These are phyloP conservation scores for Tortrix viridana DNA, from an alignment of 2,888 invertebrate species.

Conservation along the genomic window DNA sequence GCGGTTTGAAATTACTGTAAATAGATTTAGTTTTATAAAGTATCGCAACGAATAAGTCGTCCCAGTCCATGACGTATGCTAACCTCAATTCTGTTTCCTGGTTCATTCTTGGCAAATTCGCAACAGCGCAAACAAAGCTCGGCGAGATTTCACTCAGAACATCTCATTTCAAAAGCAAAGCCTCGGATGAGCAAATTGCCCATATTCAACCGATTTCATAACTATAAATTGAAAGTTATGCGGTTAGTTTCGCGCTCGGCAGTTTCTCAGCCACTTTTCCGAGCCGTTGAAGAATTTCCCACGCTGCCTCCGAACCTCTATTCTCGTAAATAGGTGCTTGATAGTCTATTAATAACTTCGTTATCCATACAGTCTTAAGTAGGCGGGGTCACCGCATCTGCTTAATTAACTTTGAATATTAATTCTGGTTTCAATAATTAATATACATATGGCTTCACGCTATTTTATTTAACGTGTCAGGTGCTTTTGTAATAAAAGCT, in stretches of 20 bases:
- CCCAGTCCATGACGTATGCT: slow-evolving; percentile 22
- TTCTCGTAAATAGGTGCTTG: slow-evolving; percentile 36
- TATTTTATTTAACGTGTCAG: not conserved
- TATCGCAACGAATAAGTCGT: not conserved
- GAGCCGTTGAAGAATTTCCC: slow-evolving; percentile 54
- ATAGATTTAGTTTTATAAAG: too few species aligned
- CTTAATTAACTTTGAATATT: slow-evolving; percentile 31
- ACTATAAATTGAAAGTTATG: slow-evolving; percentile 46
- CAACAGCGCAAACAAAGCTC: slow-evolving; percentile 27
- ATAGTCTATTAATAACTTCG: slow-evolving; percentile 34
- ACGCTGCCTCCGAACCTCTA: slow-evolving; percentile 50
- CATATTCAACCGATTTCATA: slow-evolving; percentile 44
- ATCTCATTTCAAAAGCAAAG: slow-evolving; percentile 30
- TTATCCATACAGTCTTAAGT: slow-evolving; percentile 29
- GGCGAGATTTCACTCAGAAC: slow-evolving; percentile 22
- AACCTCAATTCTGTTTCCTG: slow-evolving; percentile 27
- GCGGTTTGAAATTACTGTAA: too few species aligned
- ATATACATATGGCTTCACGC: not conserved
- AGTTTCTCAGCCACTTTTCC: slow-evolving; percentile 49
- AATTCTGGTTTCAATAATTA: slow-evolving; percentile 20
- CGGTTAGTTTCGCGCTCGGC: slow-evolving; percentile 44
- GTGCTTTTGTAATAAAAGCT: not conserved
- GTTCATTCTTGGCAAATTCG: slow-evolving; percentile 20
- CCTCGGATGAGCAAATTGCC: slow-evolving; percentile 29
- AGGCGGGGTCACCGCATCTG: slow-evolving; percentile 21